Percentiles rank a stretch among this genome's conserved stretches.
Evolutionary conservation across 2,888 invertebrate genomes (phyloP).

Genomic region (Slavum lentiscoides): DNA sequence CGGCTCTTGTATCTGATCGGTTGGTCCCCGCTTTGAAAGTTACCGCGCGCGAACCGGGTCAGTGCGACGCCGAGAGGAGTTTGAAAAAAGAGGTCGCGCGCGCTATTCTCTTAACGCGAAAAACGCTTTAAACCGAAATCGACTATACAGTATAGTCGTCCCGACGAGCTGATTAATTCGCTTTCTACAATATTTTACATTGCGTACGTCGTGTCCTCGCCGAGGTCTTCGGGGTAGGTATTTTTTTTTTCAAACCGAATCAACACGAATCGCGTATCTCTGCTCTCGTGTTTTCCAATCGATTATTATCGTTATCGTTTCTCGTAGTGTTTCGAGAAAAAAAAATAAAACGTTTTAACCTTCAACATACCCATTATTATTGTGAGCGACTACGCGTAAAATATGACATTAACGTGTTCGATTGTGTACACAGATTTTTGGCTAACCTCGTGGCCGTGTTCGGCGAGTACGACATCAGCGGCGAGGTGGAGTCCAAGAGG

Average conservation of each 20-base stretch:
- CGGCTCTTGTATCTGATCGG: not conserved
- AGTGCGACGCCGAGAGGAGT: conserved; percentile 25
- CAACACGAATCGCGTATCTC: too few species aligned
- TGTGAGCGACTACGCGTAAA: too few species aligned
- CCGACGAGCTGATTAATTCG: not conserved
- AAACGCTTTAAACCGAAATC: not conserved
- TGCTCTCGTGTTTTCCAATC: too few species aligned
- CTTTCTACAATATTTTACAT: too few species aligned
- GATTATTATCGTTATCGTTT: too few species aligned
- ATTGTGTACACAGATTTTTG: conserved; percentile 71
- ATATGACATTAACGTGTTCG: too few species aligned
- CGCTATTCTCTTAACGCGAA: conserved; percentile 1
- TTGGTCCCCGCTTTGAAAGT: conserved; percentile 36
- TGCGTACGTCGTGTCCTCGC: too few species aligned
- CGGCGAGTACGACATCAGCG: conserved; percentile 87
- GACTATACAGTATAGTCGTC: not conserved
- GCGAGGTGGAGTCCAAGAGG: conserved; percentile 76
- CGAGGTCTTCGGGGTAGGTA: too few species aligned
- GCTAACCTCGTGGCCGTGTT: conserved; percentile 88
- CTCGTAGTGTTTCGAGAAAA: too few species aligned
- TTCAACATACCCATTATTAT: too few species aligned
- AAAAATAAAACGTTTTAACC: too few species aligned
- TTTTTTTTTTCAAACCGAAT: too few species aligned
- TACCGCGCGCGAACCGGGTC: conserved; percentile 21
- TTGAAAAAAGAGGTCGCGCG: conserved; percentile 17